Evolutionary conservation across 2,888 invertebrate genomes (phyloP).

Genomic region (Ischnura elegans): DNA sequence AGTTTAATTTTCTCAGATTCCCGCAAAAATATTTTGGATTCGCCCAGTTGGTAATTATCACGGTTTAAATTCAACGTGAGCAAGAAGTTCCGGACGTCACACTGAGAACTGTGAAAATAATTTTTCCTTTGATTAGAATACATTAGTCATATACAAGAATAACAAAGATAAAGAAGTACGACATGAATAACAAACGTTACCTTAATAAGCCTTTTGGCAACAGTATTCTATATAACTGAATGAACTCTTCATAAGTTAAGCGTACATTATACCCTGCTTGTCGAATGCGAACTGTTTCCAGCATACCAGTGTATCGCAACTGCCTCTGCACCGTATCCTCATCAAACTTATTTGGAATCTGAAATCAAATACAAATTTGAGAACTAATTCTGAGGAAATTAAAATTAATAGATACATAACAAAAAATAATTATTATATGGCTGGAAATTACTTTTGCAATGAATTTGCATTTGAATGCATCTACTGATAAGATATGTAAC

Average conservation of each 20-base stretch:
- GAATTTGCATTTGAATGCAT: no score
- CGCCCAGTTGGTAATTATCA: constrained; percentile 94
- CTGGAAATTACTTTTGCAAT: no score
- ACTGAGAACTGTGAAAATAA: constrained; percentile 84
- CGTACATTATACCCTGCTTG: constrained; percentile 97
- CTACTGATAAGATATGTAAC: no score
- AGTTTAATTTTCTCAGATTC: constrained; percentile 96
- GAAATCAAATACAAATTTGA: constrained; percentile 70
- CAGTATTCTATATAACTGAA: constrained; percentile 93
- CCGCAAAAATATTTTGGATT: constrained; percentile 94
- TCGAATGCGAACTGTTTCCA: constrained; percentile 96
- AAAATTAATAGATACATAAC: no score
- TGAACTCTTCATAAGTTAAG: constrained; percentile 95
- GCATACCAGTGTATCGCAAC: constrained; percentile 96
- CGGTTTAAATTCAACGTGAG: constrained; percentile 90
- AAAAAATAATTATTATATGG: no score
- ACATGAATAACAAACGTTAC: constrained; percentile 72
- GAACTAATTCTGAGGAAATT: background rate
- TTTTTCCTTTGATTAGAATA: background rate
- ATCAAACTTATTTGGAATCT: constrained; percentile 94
- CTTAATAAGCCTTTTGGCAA: constrained; percentile 90
- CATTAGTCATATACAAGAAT: background rate
- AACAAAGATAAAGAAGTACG: background rate
- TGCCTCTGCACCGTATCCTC: constrained; percentile 95
- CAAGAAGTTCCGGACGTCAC: constrained; percentile 92